These are phyloP conservation scores for Tetramorium simillimum DNA, from an alignment of 1,140 invertebrate genomes.

Conservation along the genomic window DNA sequence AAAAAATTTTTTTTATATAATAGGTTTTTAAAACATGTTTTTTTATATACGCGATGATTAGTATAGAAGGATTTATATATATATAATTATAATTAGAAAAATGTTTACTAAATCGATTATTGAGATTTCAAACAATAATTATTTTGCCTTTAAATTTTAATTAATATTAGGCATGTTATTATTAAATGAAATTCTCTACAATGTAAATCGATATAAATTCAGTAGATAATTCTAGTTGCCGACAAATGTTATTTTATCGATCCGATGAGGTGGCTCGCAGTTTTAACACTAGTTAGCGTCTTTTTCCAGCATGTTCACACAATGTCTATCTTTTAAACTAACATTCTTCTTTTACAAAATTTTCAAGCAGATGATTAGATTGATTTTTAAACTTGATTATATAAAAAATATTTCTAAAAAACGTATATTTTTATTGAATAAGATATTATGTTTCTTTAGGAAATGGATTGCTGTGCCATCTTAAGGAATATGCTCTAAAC, in stretches of 20 bases:
- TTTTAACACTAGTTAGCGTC: constrained; percentile 29
- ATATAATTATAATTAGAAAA: not conserved
- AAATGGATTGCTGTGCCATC: constrained; percentile 34
- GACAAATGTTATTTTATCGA: constrained; percentile 51
- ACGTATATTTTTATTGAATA: not conserved
- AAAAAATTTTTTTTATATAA: not conserved
- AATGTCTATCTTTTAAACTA: not conserved
- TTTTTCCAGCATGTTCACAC: not conserved
- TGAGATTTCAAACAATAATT: not conserved
- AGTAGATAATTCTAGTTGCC: not conserved
- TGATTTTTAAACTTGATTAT: not conserved
- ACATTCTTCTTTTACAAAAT: not conserved
- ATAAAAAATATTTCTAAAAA: not conserved
- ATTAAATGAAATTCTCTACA: not conserved
- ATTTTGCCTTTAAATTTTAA: not conserved
- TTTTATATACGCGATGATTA: not conserved
- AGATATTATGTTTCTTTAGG: not conserved
- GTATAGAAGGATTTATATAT: not conserved
- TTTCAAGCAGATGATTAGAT: not conserved
- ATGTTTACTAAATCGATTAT: not conserved
- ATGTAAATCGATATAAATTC: not conserved
- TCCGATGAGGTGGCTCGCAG: not conserved
- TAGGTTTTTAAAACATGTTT: not conserved
- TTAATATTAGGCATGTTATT: not conserved
- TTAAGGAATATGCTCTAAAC: not conserved